These are phyloP conservation scores for Drosophila diplacantha DNA, from an alignment of 2,888 invertebrate genomes.

Conservation along the genomic window DNA sequence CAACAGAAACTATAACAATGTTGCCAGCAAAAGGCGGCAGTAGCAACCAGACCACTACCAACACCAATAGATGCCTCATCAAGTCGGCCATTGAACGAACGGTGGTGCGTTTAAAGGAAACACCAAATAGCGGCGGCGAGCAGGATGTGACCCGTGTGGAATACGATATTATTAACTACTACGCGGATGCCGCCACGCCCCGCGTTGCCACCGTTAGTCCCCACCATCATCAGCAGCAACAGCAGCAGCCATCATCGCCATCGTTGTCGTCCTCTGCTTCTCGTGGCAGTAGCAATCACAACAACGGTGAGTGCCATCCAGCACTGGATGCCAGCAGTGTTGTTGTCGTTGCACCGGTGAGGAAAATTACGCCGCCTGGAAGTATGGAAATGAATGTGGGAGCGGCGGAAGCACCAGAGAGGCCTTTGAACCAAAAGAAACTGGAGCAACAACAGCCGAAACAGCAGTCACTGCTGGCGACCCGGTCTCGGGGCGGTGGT, in stretches of 20 bases:
- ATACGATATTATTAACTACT: conserved; percentile 62
- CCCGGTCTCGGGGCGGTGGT: conserved; percentile 32
- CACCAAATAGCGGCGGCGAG: conserved; percentile 1
- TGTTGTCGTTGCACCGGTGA: conserved; percentile 21
- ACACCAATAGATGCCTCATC: conserved; percentile 47
- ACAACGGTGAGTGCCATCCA: conserved; percentile 24
- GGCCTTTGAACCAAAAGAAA: conserved; percentile 14
- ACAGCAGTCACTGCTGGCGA: neutral
- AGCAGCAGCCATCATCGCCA: conserved; percentile 12
- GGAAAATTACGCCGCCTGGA: neutral
- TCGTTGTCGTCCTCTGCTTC: conserved; percentile 19
- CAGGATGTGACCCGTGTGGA: conserved; percentile 54
- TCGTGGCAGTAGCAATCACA: conserved; percentile 42
- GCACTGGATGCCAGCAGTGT: conserved; percentile 39
- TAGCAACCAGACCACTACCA: conserved; percentile 25
- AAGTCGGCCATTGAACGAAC: conserved; percentile 36
- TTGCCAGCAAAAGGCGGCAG: conserved; percentile 48
- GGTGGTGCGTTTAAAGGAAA: conserved; percentile 32
- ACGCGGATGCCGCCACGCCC: conserved; percentile 24
- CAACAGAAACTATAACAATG: conserved; percentile 38
- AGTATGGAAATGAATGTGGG: conserved; percentile 5
- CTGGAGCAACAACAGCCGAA: neutral
- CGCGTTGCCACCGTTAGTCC: conserved; percentile 20
- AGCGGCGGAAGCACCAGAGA: conserved; percentile 13
- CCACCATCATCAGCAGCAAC: conserved; percentile 19